Conservation (phyloP, 1,140 invertebrate genomes). For the Achroia grisella region DNA sequence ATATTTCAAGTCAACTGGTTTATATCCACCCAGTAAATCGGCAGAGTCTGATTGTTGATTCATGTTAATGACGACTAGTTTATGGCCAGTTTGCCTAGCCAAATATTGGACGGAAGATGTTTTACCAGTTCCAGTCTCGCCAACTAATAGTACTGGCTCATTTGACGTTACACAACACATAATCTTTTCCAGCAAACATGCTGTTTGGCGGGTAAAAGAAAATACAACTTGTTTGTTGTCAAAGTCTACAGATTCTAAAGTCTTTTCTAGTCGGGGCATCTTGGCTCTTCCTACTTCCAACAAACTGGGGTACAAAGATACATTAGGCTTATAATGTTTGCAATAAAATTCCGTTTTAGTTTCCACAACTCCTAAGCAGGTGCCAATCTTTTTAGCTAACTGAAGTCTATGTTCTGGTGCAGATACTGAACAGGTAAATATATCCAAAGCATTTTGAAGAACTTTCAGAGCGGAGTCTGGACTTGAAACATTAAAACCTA, state of each 20-base stretch:
- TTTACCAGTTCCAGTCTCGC: constrained; percentile 99
- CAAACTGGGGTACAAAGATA: constrained; percentile 67
- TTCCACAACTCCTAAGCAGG: constrained; percentile 88
- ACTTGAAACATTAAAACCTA: constrained; percentile 84
- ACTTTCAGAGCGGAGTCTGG: constrained; percentile 84
- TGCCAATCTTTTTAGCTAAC: constrained; percentile 83
- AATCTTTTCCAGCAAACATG: constrained; percentile 90
- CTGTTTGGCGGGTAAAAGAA: constrained; percentile 86
- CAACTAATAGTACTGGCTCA: constrained; percentile 96
- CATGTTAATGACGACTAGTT: constrained; percentile 98
- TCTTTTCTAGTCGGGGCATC: constrained; percentile 54
- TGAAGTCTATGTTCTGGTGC: constrained; percentile 77
- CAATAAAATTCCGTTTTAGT: constrained; percentile 89
- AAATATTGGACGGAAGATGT: constrained; percentile 97
- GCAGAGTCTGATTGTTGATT: constrained; percentile 98
- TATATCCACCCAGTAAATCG: constrained; percentile 97
- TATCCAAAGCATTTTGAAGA: constrained; percentile 93
- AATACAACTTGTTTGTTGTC: constrained; percentile 76
- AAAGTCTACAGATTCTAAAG: constrained; percentile 52
- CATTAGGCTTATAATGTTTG: constrained; percentile 84
- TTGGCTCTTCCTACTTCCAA: constrained; percentile 65
- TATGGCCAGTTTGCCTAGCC: constrained; percentile 87
- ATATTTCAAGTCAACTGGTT: constrained; percentile 94
- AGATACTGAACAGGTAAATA: constrained; percentile 87
- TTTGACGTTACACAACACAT: constrained; percentile 85